Percentiles rank a stretch among this genome's conserved stretches.
These are phyloP conservation scores for Candoia aspera DNA, from an alignment of 2,113 vertebrate species.

Conservation along the genomic window DNA sequence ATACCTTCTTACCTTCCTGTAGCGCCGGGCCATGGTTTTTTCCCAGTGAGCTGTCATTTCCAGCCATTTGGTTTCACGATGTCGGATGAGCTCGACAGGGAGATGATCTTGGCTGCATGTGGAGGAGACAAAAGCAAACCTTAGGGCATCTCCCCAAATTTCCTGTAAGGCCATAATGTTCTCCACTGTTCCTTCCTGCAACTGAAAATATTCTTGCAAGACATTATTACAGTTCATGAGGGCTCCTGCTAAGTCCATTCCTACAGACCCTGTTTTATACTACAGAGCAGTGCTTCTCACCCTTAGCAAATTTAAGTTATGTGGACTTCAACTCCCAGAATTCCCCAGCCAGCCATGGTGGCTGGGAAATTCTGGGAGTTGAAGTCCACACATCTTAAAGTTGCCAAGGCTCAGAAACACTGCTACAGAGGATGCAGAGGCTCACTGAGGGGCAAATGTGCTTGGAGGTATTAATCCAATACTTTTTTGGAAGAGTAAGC, in stretches of 20 bases:
- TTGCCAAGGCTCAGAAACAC: not conserved
- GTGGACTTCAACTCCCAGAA: too few species aligned
- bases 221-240: not conserved
- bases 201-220: not conserved
- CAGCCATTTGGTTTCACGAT: slow-evolving; percentile 88
- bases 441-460: not conserved
- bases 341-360: too few species aligned
- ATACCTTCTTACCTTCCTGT: slow-evolving; percentile 76
- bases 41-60: slow-evolving; percentile 84
- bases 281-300: not conserved
- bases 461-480: not conserved
- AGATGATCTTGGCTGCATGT: slow-evolving; percentile 61
- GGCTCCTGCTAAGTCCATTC: not conserved
- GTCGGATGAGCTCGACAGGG: slow-evolving; percentile 80
- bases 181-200: not conserved
- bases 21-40: slow-evolving; percentile 76
- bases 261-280: not conserved
- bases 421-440: not conserved
- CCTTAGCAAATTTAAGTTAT: too few species aligned
- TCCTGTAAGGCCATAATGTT: not conserved
- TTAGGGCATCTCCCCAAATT: not conserved
- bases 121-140: not conserved
- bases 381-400: not conserved
- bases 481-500: not conserved
- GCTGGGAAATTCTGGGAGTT: not conserved